Evolutionary conservation across 2,888 invertebrate species (phyloP).

Genomic region (Thereva nobilitata): DNA sequence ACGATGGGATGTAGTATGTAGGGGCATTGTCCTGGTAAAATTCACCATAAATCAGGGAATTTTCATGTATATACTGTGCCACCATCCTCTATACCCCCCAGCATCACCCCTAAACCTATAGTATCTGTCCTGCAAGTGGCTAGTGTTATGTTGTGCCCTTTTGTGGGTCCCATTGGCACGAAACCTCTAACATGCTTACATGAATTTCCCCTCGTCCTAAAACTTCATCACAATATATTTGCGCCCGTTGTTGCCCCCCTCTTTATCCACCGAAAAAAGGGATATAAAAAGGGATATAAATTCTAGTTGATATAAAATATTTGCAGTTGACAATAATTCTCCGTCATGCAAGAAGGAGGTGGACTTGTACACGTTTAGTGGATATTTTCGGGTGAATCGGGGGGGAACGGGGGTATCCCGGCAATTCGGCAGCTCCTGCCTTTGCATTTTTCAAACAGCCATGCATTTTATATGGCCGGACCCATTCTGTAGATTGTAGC

Average conservation of each 20-base stretch:
- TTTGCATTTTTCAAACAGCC: conserved; percentile 24
- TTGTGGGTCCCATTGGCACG: conserved; percentile 29
- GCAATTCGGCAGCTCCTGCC: conserved; percentile 13
- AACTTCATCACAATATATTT: conserved; percentile 18
- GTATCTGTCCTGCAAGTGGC: background rate
- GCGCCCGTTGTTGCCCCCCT: too few species aligned
- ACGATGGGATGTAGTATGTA: too few species aligned
- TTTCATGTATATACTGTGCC: background rate
- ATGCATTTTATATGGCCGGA: conserved; percentile 21
- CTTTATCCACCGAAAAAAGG: conserved; percentile 32
- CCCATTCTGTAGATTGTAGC: conserved; percentile 10
- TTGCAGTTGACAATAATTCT: conserved; percentile 40
- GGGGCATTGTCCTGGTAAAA: conserved; percentile 17
- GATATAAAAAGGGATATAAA: conserved; percentile 36
- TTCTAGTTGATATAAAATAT: conserved; percentile 40
- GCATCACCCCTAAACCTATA: too few species aligned
- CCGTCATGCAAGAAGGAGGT: conserved; percentile 19
- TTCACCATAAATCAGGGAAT: conserved; percentile 27
- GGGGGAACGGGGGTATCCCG: background rate
- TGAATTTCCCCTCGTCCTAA: conserved; percentile 18
- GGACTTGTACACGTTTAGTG: conserved; percentile 30
- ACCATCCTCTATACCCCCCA: too few species aligned
- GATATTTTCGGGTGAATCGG: conserved; percentile 3
- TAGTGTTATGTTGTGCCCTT: conserved; percentile 15
- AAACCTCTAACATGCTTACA: conserved; percentile 10